Percentiles rank a stretch among this genome's conserved stretches.
Conservation (phyloP, 2,888 invertebrate genomes). For the Polia nebulosa region DNA sequence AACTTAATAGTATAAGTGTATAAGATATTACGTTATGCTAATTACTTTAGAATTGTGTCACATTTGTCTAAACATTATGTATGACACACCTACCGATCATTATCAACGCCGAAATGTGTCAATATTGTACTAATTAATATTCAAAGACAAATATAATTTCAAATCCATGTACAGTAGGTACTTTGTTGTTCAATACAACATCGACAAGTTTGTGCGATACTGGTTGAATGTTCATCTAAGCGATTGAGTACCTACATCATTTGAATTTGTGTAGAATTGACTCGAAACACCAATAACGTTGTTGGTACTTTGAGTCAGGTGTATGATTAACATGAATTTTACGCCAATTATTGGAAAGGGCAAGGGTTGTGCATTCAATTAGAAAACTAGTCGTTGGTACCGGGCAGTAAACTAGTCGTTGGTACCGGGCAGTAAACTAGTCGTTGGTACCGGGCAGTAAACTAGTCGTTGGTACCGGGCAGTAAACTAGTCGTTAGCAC, state of each 20-base stretch:
- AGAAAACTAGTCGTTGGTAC: too few species aligned
- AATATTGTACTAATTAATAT: not conserved
- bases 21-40: too few species aligned
- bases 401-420: too few species aligned
- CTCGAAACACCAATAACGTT: not conserved
- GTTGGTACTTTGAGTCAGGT: not conserved
- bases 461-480: too few species aligned
- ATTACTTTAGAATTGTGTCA: slow-evolving; percentile 13
- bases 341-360: too few species aligned
- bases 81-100: slow-evolving; percentile 7
- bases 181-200: not conserved
- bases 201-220: not conserved
- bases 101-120: not conserved
- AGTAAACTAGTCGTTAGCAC: too few species aligned
- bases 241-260: not conserved
- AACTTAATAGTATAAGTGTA: not conserved
- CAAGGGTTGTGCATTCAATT: too few species aligned
- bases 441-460: too few species aligned
- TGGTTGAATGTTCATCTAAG: not conserved
- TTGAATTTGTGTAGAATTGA: not conserved
- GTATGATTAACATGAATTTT: too few species aligned
- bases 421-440: too few species aligned
- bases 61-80: slow-evolving; percentile 4
- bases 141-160: not conserved
- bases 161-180: not conserved